Conservation (phyloP, 2,113 vertebrate genomes). For the Piaya cayana region DNA sequence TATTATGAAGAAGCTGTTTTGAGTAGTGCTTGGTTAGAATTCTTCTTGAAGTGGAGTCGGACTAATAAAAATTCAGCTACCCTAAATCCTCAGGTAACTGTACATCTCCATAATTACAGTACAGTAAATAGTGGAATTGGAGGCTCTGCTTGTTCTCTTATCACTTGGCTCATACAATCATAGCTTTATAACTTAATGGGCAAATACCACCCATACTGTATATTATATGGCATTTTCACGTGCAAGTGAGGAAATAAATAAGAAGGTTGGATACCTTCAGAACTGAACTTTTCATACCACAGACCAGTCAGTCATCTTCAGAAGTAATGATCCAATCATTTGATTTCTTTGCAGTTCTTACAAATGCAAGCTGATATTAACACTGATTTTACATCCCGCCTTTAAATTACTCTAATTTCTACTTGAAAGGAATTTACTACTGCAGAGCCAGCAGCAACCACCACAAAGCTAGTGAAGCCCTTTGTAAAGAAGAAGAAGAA, state of each 20-base stretch:
- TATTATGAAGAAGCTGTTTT: neutral
- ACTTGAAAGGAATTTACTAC: neutral
- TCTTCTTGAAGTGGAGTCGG: neutral
- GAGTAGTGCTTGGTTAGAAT: neutral
- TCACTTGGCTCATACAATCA: neutral
- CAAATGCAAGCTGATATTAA: neutral
- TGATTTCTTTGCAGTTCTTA: neutral
- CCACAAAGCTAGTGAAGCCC: neutral
- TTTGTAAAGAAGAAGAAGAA: neutral
- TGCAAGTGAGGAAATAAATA: neutral
- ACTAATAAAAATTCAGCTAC: neutral
- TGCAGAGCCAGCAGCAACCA: neutral
- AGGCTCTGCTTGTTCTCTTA: neutral
- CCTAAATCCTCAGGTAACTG: neutral
- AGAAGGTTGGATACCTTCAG: neutral
- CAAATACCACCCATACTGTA: neutral
- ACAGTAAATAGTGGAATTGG: neutral
- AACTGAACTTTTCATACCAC: neutral
- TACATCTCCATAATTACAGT: neutral
- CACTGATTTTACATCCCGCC: neutral
- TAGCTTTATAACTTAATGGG: neutral
- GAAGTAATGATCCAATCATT: neutral
- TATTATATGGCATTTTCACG: neutral
- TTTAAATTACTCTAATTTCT: neutral
- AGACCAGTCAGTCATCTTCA: neutral